phyloP scores from a whole-genome alignment of 2,888 invertebrate species.

The Panopea generosa region DNA sequence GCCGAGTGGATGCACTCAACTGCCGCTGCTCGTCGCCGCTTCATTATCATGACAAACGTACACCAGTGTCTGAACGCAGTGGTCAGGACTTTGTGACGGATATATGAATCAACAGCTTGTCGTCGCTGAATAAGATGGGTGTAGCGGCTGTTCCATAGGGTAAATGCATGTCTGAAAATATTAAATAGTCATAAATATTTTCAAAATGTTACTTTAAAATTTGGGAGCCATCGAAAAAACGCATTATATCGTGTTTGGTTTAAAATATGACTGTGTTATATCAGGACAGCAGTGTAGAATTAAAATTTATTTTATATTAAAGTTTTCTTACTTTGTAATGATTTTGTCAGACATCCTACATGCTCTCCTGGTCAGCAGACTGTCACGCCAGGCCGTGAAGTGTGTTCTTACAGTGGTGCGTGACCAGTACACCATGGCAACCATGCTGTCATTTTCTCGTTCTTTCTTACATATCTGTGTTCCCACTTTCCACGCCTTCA shows the following conservation, averaged over 20 bases:
- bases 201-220: no score
- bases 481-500: conserved; percentile 68
- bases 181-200: no score
- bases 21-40: conserved; percentile 66
- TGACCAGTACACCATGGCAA: conserved; percentile 69
- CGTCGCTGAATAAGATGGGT: conserved; percentile 62
- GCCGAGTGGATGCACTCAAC: conserved; percentile 70
- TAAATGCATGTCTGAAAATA: conserved; percentile 69
- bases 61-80: conserved; percentile 69
- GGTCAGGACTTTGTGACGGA: conserved; percentile 63
- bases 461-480: conserved; percentile 66
- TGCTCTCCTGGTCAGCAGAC: conserved; percentile 65
- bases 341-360: conserved; percentile 56
- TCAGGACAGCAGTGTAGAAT: no score
- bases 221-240: no score
- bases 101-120: conserved; percentile 56
- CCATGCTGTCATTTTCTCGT: conserved; percentile 62
- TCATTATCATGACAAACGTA: conserved; percentile 65
- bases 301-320: no score
- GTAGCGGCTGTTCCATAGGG: conserved; percentile 65
- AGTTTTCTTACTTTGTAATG: conserved; percentile 61
- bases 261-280: no score
- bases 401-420: conserved; percentile 50
- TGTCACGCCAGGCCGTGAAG: conserved; percentile 72
- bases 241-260: no score